phyloP scores from a whole-genome alignment of 2,113 vertebrate genomes.

The Pseudorasbora parva region DNA sequence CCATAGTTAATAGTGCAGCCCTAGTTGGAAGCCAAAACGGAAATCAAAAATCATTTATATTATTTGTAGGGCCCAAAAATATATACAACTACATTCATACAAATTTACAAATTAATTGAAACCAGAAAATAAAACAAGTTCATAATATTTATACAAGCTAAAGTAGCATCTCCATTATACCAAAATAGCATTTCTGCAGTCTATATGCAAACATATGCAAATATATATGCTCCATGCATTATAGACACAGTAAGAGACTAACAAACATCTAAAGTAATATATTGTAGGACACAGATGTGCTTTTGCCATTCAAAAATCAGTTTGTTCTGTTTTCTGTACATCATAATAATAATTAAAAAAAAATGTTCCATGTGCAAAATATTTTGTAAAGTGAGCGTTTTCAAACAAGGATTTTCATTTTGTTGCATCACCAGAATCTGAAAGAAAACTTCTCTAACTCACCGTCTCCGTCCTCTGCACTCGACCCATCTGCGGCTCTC shows the following conservation, averaged over 20 bases:
- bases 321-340: background rate
- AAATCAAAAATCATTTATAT: too few relatives aligned
- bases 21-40: too few relatives aligned
- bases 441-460: conserved; percentile 46
- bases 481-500: conserved; percentile 93
- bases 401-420: background rate
- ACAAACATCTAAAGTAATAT: background rate
- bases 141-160: too few relatives aligned
- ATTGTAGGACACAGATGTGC: background rate
- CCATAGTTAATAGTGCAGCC: too few relatives aligned
- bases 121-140: too few relatives aligned
- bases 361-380: background rate
- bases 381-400: background rate
- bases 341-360: background rate
- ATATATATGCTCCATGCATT: background rate
- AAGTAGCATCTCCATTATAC: too few relatives aligned
- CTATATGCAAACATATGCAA: background rate
- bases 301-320: background rate
- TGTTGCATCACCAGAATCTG: background rate
- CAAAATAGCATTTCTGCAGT: too few relatives aligned
- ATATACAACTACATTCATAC: too few relatives aligned
- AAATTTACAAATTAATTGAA: too few relatives aligned
- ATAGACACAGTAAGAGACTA: background rate
- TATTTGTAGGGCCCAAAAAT: too few relatives aligned
- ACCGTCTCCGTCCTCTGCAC: conserved; percentile 97